Conservation (phyloP, 2,888 invertebrate species). For the Drosophila anomelani region DNA sequence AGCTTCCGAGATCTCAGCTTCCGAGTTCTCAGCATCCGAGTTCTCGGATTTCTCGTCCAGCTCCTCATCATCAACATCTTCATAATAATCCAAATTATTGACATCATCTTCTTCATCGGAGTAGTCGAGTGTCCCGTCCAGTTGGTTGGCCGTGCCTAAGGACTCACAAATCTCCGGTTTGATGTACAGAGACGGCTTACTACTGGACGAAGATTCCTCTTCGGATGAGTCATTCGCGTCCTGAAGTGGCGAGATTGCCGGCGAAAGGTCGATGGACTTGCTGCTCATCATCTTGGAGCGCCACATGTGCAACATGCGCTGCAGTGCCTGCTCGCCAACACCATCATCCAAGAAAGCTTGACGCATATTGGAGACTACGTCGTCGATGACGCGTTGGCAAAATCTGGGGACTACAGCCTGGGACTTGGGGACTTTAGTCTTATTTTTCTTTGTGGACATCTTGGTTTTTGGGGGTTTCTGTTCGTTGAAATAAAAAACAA, state of each 20-base stretch:
- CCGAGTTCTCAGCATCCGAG: neutral
- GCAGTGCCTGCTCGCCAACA: neutral
- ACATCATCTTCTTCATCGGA: neutral
- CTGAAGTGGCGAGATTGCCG: neutral
- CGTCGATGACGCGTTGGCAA: neutral
- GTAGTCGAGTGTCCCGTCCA: neutral
- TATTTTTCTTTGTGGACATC: neutral
- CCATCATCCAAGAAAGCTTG: slow-evolving; percentile 2
- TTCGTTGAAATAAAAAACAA: neutral
- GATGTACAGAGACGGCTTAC: neutral
- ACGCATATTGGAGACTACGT: slow-evolving; percentile 1
- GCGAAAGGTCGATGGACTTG: neutral
- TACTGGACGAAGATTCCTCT: neutral
- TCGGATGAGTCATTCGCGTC: neutral
- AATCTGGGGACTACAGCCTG: neutral
- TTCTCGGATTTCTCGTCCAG: neutral
- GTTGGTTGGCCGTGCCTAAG: neutral
- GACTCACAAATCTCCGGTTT: neutral
- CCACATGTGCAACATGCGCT: slow-evolving; percentile 8
- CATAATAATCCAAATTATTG: neutral
- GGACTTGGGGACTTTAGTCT: neutral
- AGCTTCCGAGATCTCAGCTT: neutral
- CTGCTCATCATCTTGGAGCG: neutral
- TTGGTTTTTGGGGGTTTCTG: neutral
- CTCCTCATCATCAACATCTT: neutral